Conservation (phyloP, 2,797 vertebrate genomes). For the Urosaurus nigricauda region DNA sequence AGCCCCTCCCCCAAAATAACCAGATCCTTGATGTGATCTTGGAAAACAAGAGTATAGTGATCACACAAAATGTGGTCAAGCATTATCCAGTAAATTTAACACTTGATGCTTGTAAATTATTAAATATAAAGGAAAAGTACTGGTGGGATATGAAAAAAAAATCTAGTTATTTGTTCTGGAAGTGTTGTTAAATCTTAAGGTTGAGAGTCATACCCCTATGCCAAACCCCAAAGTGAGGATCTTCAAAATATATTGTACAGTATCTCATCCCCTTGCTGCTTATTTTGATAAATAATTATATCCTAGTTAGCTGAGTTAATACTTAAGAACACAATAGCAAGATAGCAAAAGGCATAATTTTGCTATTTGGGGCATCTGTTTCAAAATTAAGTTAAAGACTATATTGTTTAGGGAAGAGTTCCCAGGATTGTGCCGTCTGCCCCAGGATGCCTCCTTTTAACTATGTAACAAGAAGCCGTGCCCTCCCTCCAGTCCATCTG, state of each 20-base stretch:
- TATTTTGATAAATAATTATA: constrained; percentile 48
- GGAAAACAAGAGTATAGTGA: constrained; percentile 41
- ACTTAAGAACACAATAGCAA: not conserved
- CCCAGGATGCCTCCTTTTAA: too few species aligned
- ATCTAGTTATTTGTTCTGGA: constrained; percentile 41
- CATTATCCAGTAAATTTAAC: constrained; percentile 42
- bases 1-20: constrained; percentile 18
- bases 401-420: too few species aligned
- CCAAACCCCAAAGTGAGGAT: not conserved
- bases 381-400: too few species aligned
- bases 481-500: too few species aligned
- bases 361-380: not conserved
- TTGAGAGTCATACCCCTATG: constrained; percentile 19
- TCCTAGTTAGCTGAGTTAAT: not conserved
- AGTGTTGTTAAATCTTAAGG: constrained; percentile 46
- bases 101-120: constrained; percentile 57
- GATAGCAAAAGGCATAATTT: not conserved
- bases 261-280: not conserved
- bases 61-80: constrained; percentile 54
- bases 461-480: too few species aligned
- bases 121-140: constrained; percentile 51
- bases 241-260: constrained; percentile 6
- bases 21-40: constrained; percentile 12
- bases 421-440: too few species aligned
- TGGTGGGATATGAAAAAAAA: constrained; percentile 32